These are phyloP conservation scores for Lacerta bilineata DNA, from an alignment of 2,797 vertebrate species.

Conservation along the genomic window DNA sequence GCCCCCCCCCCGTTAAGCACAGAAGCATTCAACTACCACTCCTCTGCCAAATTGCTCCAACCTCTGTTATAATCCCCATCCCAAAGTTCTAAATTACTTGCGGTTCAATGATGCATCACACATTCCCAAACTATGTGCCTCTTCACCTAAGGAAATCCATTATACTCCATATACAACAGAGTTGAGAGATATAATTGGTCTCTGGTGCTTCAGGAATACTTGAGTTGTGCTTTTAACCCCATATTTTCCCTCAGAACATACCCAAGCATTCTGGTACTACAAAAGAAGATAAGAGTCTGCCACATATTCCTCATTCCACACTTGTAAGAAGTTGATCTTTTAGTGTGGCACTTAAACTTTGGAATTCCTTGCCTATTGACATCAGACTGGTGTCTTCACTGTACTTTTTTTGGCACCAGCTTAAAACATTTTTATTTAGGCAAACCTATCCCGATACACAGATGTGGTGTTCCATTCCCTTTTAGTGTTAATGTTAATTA, in stretches of 20 bases:
- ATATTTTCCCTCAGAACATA: background rate
- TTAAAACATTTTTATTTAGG: too few relatives aligned
- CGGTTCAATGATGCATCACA: background rate
- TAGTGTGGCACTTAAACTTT: too few relatives aligned
- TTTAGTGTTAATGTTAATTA: too few relatives aligned
- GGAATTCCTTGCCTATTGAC: too few relatives aligned
- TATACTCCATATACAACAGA: background rate
- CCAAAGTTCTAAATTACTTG: background rate
- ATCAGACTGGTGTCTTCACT: too few relatives aligned
- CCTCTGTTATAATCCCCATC: background rate
- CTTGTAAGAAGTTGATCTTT: too few relatives aligned
- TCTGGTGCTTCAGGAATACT: background rate
- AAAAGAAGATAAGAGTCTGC: background rate
- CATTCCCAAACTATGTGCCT: too few relatives aligned
- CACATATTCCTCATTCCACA: too few relatives aligned
- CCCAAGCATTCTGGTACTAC: background rate
- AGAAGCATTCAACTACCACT: background rate
- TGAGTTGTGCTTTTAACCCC: background rate
- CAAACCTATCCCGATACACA: too few relatives aligned
- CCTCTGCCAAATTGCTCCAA: background rate
- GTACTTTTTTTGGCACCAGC: too few relatives aligned
- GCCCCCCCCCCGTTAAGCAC: background rate
- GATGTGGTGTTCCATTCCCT: too few relatives aligned
- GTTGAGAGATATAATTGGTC: background rate
- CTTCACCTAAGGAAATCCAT: background rate